Evolutionary conservation across 1,140 invertebrate species (phyloP).

Genomic region (Eumaeus atala): DNA sequence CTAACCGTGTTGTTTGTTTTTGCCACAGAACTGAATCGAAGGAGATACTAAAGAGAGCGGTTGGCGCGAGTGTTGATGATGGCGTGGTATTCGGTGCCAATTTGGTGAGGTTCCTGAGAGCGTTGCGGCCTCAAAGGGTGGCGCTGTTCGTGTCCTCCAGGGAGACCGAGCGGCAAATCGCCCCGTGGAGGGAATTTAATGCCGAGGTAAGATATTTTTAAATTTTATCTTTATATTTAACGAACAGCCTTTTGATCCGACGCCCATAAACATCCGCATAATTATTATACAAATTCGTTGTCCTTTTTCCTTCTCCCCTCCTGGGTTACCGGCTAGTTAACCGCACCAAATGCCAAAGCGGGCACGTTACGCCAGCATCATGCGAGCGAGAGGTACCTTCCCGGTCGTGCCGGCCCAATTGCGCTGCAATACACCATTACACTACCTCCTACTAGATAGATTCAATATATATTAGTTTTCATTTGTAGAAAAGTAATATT

Average conservation of each 20-base stretch:
- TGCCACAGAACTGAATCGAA: constrained; percentile 83
- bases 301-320: too few species aligned
- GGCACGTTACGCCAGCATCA: too few species aligned
- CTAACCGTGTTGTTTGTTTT: constrained; percentile 1
- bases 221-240: not conserved
- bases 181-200: constrained; percentile 88
- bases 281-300: too few species aligned
- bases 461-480: too few species aligned
- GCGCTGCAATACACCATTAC: too few species aligned
- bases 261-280: too few species aligned
- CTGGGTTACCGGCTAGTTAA: too few species aligned
- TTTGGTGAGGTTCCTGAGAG: constrained; percentile 77
- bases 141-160: constrained; percentile 89
- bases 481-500: too few species aligned
- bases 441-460: too few species aligned
- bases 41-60: constrained; percentile 86
- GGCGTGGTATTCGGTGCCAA: constrained; percentile 84
- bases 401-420: too few species aligned
- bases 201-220: constrained; percentile 76
- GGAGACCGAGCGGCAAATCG: constrained; percentile 89
- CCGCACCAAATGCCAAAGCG: too few species aligned
- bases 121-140: constrained; percentile 67
- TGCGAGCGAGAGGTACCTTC: too few species aligned
- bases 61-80: constrained; percentile 88
- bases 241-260: not conserved